Base-by-base conservation (phyloP, 2,797 vertebrate species). In the Typhlichthys subterraneus region DNA sequence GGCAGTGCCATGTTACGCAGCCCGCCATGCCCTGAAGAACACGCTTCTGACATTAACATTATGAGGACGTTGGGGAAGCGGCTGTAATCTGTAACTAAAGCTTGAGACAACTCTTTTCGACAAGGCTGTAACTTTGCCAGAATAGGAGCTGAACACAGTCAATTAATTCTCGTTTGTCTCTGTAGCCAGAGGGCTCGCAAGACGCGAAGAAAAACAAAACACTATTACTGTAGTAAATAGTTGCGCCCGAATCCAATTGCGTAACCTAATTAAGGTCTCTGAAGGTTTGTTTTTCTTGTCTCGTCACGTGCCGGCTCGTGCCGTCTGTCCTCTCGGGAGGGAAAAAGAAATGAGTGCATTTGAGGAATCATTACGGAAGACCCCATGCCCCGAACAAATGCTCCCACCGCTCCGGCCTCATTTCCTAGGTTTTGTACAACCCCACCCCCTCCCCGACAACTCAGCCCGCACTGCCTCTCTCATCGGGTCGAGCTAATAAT, bases 41-140 rank as follows among this genome's bases (percentile, higher is more conserved):
- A 88, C 76, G 83, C 80, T 80, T 91, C 85, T 84, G 87, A 88
- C 88, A 90, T 91, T 85, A 91, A 88, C 86, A 75, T 84, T 77
- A 84, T 73, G 76, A 72, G 67, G 80, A 70, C 73, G 46, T 77
- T 66, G 70, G 4, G 59, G 76, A 76, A 80, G 80, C 45, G 60
- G 62, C 69, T 70, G 73, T 75, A 79, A 77, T 83, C 71, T 78
- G 69, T 68, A 74, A 57, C 67, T 70, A 57, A 68, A 69, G 75
- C 79, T 77, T 71, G 71, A 78, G 85, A 83, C 75, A 55, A 70
- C 74, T 79, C 62, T 61, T 71, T 71, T 64, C 79, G 80, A 88
- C 77, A 76, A 9, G 13, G 63, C 71, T 15, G 1, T 51, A 65
- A 64, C 76, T 75, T 73, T 60, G 75, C 61, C 49, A 57, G 63